These are phyloP conservation scores for Panthera uncia DNA, from an alignment of 2,113 vertebrate species.

Conservation along the genomic window DNA sequence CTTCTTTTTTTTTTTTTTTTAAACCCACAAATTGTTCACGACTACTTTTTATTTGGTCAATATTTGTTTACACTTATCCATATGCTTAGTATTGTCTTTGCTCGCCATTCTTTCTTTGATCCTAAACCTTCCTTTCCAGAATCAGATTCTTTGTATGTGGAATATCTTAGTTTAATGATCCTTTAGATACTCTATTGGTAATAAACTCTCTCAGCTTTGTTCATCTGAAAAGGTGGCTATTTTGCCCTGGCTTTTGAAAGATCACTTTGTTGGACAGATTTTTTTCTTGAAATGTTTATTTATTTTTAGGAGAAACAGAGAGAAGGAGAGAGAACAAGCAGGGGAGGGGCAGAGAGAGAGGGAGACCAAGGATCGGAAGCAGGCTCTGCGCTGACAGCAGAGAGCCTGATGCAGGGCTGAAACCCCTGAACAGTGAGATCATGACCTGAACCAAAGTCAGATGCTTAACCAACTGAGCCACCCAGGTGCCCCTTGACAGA, in stretches of 20 bases:
- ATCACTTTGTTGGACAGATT: background rate
- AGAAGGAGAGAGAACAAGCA: too few species aligned
- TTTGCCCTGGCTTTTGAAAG: background rate
- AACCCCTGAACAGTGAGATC: too few species aligned
- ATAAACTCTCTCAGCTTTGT: background rate
- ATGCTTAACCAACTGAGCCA: too few species aligned
- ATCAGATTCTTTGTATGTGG: background rate
- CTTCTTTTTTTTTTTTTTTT: background rate
- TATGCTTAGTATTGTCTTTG: background rate
- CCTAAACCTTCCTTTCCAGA: background rate
- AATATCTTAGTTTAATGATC: background rate
- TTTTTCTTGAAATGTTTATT: too few species aligned
- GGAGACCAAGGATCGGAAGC: too few species aligned
- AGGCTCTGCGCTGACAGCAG: too few species aligned
- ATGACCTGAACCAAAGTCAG: too few species aligned
- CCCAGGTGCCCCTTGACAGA: background rate
- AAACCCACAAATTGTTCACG: background rate
- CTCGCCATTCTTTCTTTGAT: background rate
- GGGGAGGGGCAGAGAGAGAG: too few species aligned
- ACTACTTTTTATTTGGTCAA: background rate
- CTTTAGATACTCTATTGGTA: background rate
- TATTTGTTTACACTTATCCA: background rate
- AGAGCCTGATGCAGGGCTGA: too few species aligned
- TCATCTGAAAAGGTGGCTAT: background rate
- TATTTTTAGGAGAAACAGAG: too few species aligned